A percentile compares a stretch with the other conserved stretches of the same genome.
phyloP scores from a whole-genome alignment of 2,113 vertebrate genomes.

The Gymnobelideus leadbeateri region DNA sequence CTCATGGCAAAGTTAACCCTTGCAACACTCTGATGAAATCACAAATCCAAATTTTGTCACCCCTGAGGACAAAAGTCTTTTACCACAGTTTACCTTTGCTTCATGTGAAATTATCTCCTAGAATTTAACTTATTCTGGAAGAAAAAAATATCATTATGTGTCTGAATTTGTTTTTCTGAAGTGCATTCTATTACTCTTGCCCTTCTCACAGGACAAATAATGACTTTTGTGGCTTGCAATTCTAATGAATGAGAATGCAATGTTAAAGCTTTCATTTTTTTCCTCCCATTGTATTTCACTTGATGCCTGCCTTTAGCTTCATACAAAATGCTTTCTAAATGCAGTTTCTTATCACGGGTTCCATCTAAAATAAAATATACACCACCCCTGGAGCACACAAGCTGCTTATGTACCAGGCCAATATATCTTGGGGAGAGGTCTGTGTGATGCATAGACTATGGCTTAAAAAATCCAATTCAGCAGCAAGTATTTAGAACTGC shows the following conservation, averaged over 20 bases:
- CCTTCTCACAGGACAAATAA: slow-evolving; percentile 66
- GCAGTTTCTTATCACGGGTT: slow-evolving; percentile 77
- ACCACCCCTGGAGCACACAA: slow-evolving; percentile 74
- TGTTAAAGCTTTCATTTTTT: slow-evolving; percentile 53
- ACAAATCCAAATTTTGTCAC: background rate
- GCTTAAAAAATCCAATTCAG: slow-evolving; percentile 65
- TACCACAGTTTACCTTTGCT: slow-evolving; percentile 43
- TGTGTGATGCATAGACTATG: slow-evolving; percentile 64
- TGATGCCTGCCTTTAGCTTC: slow-evolving; percentile 63
- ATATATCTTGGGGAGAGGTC: slow-evolving; percentile 74
- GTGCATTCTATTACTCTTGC: slow-evolving; percentile 66
- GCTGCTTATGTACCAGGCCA: slow-evolving; percentile 75
- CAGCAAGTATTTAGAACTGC: slow-evolving; percentile 73
- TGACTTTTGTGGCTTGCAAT: slow-evolving; percentile 76
- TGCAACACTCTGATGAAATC: background rate
- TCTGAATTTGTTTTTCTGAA: slow-evolving; percentile 61
- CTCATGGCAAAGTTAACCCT: background rate
- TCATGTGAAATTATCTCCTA: slow-evolving; percentile 71
- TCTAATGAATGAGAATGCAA: slow-evolving; percentile 69
- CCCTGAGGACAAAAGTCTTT: slow-evolving; percentile 16
- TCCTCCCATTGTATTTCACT: slow-evolving; percentile 72
- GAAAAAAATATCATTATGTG: slow-evolving; percentile 73
- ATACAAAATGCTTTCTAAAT: slow-evolving; percentile 76
- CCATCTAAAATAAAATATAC: slow-evolving; percentile 77
- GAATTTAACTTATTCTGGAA: slow-evolving; percentile 69